Evolutionary conservation across 1,140 invertebrate genomes (phyloP), one percentile per base, ranked within the genome.

Genomic region (Bradysia coprophila): DNA sequence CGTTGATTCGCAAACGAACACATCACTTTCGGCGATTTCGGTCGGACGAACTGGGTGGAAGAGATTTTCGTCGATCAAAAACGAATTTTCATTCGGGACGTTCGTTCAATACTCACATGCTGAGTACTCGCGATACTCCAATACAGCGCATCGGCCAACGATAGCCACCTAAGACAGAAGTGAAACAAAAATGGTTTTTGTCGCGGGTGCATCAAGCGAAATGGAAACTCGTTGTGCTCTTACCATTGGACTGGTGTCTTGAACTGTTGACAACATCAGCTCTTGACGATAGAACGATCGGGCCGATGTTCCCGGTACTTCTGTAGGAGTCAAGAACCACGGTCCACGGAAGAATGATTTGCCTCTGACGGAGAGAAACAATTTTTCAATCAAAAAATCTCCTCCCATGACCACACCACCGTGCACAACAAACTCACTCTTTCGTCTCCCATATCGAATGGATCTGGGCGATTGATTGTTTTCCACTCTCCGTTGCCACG

Each of bases 221-320:
- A n/a, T n/a, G n/a, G n/a, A n/a, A 41, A 88, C n/a, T n/a, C n/a
- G n/a, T n/a, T n/a, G n/a, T n/a, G n/a, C n/a, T n/a, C n/a, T n/a
- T n/a, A n/a, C 75, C 10, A 96, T 70, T 1, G 88, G 83, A 64
- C 91, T 88, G 0, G 85, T 85, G 50, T 92, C 89, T 57, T 94
- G 89, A 43, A 90, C 77, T 2, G 83, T 86, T 38, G 87, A 91
- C 13, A 94, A 65, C 48, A 98, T 81, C 18, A 97, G 72, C 68
- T 98, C 95, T 63, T 94, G 87, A 48, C 89, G 84, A 65, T 90
- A 98, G 63, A 93, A 97, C n/a, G 83, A 68, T 56, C 76, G 62
- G 40, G 67, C 71, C 48, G 68, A 75, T 42, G 73, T 72, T 62
- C 77, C 81, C 59, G 69, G 76, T 40, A 94, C 78, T 65, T 97